A percentile compares a stretch with the other conserved stretches of the same genome.
Conservation (phyloP, 2,113 vertebrate species). For the Mastomys natalensis region DNA sequence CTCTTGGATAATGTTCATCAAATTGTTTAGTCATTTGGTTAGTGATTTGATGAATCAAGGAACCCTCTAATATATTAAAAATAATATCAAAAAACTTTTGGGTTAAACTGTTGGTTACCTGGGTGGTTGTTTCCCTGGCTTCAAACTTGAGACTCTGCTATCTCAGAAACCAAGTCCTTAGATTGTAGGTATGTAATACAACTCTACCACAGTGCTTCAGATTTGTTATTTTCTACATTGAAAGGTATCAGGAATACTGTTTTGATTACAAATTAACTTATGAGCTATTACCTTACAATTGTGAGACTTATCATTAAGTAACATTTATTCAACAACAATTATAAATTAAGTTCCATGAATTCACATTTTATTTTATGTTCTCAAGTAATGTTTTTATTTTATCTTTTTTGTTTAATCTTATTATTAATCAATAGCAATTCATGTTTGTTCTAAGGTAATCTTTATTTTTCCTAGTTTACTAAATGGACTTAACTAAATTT, state of each 20-base stretch:
- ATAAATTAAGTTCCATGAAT: not conserved
- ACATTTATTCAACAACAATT: not conserved
- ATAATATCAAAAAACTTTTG: not conserved
- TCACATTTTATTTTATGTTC: slow-evolving; percentile 10
- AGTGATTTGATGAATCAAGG: not conserved
- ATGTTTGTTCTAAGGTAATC: not conserved
- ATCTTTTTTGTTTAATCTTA: slow-evolving; percentile 29
- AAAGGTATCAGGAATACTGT: not conserved
- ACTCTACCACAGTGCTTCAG: no score
- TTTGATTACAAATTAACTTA: not conserved
- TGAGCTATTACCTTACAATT: not conserved
- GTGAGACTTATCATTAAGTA: not conserved
- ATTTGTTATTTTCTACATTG: not conserved
- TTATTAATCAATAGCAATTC: not conserved
- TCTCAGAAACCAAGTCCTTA: not conserved
- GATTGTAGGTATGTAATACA: no score
- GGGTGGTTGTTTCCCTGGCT: not conserved
- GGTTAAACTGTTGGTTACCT: not conserved
- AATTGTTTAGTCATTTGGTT: not conserved
- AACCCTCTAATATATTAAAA: not conserved
- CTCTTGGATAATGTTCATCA: not conserved
- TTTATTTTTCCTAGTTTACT: not conserved
- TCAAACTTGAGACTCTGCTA: not conserved
- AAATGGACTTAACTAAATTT: not conserved
- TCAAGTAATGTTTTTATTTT: not conserved